phyloP scores from a whole-genome alignment of 2,888 invertebrate genomes.

The Deroplatys truncata region DNA sequence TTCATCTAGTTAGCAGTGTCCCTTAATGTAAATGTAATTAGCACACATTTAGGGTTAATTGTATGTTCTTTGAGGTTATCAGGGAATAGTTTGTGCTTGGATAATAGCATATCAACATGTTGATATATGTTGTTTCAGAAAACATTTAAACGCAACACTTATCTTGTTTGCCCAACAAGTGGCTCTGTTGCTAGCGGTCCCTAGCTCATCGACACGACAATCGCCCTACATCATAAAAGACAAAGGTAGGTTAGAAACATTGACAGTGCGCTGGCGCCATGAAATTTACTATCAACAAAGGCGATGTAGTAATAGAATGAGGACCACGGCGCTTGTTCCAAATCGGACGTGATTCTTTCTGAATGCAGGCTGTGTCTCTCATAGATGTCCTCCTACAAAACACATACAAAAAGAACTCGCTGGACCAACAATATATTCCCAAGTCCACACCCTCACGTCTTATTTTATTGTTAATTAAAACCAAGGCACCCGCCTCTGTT shows the following conservation, averaged over 20 bases:
- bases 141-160: no score
- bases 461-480: constrained; percentile 15
- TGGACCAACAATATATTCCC: constrained; percentile 5
- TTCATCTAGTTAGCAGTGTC: no score
- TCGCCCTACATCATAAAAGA: background rate
- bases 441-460: constrained; percentile 15
- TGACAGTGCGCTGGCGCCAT: background rate
- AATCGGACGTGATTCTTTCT: background rate
- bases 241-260: background rate
- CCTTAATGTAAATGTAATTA: no score
- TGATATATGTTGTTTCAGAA: no score
- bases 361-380: background rate
- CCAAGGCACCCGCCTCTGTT: constrained; percentile 6
- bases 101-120: no score
- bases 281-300: background rate
- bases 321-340: background rate
- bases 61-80: no score
- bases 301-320: background rate
- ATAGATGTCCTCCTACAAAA: background rate
- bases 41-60: no score
- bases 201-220: background rate
- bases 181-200: no score
- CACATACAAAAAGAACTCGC: background rate
- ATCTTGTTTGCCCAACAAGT: no score
- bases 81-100: no score